Base-by-base conservation (phyloP, 2,797 vertebrate species). In the Rhinichthys osculus region DNA sequence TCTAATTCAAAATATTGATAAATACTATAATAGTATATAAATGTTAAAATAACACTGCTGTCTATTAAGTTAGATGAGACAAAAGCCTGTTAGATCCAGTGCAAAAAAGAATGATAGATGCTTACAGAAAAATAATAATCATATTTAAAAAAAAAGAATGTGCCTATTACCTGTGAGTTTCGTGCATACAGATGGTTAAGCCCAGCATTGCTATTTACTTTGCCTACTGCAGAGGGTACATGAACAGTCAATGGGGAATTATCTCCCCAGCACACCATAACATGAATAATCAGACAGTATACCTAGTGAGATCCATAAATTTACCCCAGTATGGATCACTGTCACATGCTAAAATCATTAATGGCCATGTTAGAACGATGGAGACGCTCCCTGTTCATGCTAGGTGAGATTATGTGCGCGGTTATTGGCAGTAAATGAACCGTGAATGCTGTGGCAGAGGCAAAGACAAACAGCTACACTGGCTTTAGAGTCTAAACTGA, bases 401-500 rank as follows among this genome's bases (percentile, higher is more conserved):
- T 44, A 85, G 30, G 77, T 85, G 54, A 50, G 57, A 71, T 79
- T 64, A 78, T 47, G 67, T 57, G 50, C 52, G 16, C 3, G 13
- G 76, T 78, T 33, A 78, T 42, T 78, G 67, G 42, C 52, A 38
- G 84, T 62, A 80, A 73, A 85, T 79, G 67, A 80, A 64, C 52
- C 57, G 21, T 80, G 84, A 35, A 66, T 2, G 8, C 38, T 79
- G 67, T 62, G 66, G 67, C 76, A 71, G 77, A 38, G 21, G 77
- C 52, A 40, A 73, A 80, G 57, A 40, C 83, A 85, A 78, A 85
- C 83, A 80, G 52, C 54, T 64, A 38, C 54, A 42, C 40, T 85
- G 77, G 30, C 84, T 73, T 71, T 54, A 85, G 77, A 69, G 54
- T 80, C 77, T 50, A n/a, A 42, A 72, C 62, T 17, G 74, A 59